Evolutionary conservation across 2,797 vertebrate species (phyloP), one percentile per base, ranked within the genome.

Genomic region (Telmatherina bonti): DNA sequence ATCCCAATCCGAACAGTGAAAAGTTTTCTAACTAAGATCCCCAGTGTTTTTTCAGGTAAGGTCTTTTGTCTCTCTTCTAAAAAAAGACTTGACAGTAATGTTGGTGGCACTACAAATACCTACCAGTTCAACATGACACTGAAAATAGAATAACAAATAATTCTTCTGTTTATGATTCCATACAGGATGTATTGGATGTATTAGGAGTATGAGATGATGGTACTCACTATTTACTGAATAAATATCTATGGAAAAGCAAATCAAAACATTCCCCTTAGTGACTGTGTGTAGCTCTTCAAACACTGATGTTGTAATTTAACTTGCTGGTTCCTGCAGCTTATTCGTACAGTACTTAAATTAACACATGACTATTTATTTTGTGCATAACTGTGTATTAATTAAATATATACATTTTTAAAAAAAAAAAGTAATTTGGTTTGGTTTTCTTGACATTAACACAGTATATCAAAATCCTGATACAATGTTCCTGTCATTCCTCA

Each of bases 1-100:
- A 98, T 98, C 91, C 96, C 97, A 52, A 98, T 99, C 86, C 96
- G 97, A 67, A 99, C 97, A 30, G 97, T 99, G 89, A 99, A 99
- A 95, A 98, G 97, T 91, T 99, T 99, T 92, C 95, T 99, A 82
- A 97, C 97, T 91, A 99, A 98, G 95, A 99, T 98, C 77, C 97
- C 97, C 79, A 99, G 97, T 85, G 97, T 99, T 85, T 98, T 99
- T 94, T 98, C 97, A 88, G 97, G 97, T 99, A 95, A 96, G 95
- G 79, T 27, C 79, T 60, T 74, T n/a, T 30, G 5, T 68, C 26
- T 20, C n/a, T 72, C 53, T 35, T 64, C 26, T 61, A 20, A 45
- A 7, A 45, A n/a, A 45, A n/a, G n/a, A n/a, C 9, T 16, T 43
- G 5, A n/a, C 18, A 45, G 7, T n/a, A 45, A n/a, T 20, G 18